Evolutionary conservation across 1,140 invertebrate genomes (phyloP).

Genomic region (Caenorhabditis brenneri): DNA sequence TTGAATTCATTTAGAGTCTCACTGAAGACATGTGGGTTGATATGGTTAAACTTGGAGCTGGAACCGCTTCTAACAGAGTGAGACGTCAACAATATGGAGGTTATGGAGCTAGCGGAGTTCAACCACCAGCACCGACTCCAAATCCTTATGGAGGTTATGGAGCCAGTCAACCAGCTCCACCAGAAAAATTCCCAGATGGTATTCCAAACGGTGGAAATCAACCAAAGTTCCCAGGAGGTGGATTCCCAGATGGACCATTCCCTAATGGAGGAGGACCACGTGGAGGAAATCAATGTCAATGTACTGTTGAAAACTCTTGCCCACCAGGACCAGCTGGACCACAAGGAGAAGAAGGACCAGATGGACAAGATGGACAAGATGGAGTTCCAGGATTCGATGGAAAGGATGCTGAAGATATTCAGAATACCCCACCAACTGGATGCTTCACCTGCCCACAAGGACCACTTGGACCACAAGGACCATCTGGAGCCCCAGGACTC

Average conservation of each 20-base stretch:
- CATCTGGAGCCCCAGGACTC: constrained; percentile 56
- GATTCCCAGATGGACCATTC: constrained; percentile 37
- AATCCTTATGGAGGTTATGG: constrained; percentile 31
- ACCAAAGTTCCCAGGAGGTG: constrained; percentile 25
- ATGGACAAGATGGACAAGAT: constrained; percentile 56
- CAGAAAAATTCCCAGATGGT: constrained; percentile 36
- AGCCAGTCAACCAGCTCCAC: constrained; percentile 26
- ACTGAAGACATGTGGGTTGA: constrained; percentile 59
- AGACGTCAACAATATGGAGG: constrained; percentile 60
- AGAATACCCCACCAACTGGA: constrained; percentile 53
- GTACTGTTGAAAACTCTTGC: constrained; percentile 61
- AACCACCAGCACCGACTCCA: constrained; percentile 45
- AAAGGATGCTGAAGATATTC: constrained; percentile 59
- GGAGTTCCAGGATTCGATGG: constrained; percentile 60
- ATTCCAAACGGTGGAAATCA: constrained; percentile 30
- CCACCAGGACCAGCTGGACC: constrained; percentile 60
- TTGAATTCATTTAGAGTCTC: constrained; percentile 42
- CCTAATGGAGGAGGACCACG: constrained; percentile 33
- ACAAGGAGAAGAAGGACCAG: constrained; percentile 56
- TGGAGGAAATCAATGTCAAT: constrained; percentile 57
- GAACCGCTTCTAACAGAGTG: constrained; percentile 52
- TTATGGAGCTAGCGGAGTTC: constrained; percentile 55
- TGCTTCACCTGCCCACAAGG: constrained; percentile 65
- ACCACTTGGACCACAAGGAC: constrained; percentile 59
- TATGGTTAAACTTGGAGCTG: constrained; percentile 60